Percentiles rank a stretch among this genome's conserved stretches.
Conservation (phyloP, 2,797 vertebrate species). For the Arctocebus calabarensis region DNA sequence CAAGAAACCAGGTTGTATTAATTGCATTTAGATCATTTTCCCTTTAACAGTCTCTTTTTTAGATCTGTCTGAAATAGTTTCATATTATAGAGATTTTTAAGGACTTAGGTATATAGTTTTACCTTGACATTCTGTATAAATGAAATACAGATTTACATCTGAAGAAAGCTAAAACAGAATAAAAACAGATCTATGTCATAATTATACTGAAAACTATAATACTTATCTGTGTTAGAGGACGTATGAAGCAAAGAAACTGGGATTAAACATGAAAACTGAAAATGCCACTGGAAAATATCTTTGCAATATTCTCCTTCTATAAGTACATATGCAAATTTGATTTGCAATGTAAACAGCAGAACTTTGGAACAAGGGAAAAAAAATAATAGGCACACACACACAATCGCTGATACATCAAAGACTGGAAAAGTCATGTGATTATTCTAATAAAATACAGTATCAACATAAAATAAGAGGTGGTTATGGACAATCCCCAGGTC, state of each 20-base stretch:
- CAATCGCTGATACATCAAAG: background rate
- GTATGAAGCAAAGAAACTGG: background rate
- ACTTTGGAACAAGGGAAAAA: slow-evolving; percentile 12
- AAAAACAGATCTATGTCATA: background rate
- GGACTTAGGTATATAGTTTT: background rate
- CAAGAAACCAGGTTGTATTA: too few species aligned
- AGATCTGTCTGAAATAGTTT: background rate
- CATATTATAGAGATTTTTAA: slow-evolving; percentile 4
- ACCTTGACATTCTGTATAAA: slow-evolving; percentile 10
- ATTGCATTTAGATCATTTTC: too few species aligned
- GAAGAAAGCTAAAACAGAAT: background rate
- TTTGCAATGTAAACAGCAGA: background rate
- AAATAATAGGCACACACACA: background rate
- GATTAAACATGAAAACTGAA: background rate
- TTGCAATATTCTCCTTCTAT: background rate
- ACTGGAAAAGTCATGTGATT: slow-evolving; percentile 27
- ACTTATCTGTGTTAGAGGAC: background rate
- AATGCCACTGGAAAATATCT: background rate
- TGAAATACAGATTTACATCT: background rate
- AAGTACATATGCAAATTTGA: background rate
- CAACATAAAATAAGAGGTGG: slow-evolving; percentile 22
- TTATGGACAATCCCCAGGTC: background rate
- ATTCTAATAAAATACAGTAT: slow-evolving; percentile 14
- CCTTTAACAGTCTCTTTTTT: background rate
- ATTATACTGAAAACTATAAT: background rate